Base-by-base conservation (phyloP, 2,113 vertebrate genomes). In the Stigmatopora argus region DNA sequence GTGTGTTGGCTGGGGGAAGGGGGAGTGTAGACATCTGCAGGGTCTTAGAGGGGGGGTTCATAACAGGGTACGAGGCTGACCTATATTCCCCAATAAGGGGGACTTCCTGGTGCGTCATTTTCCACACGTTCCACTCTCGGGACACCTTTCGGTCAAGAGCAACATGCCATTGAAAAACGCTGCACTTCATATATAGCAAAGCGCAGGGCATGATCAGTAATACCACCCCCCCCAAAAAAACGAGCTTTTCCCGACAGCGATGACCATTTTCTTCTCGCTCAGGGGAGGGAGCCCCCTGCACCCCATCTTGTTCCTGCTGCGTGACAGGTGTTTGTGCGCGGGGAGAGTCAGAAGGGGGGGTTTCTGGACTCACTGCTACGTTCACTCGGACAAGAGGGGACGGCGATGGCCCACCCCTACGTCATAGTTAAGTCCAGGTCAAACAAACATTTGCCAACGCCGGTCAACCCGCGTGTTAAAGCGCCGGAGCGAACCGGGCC, bases 401-500 rank as follows among this genome's bases (percentile, higher is more conserved):
- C 66, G 57, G 65, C 72, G 74, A 78, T 62, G 56, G 55, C 53
- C 15, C 62, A 78, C 55, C 65, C 72, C 67, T 49, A 51, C 26
- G 26, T 31, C 26, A 70, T 63, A 65, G 76, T 64, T 1, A 21
- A 46, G 46, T 53, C 26, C 26, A 75, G 78, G 80, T 75, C 83
- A 83, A 80, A 82, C 79, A 83, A 88, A 87, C 85, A 87, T 85
- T 86, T 88, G 83, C 71, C 0, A 67, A 72, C 59, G 83, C 67
- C 68, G 74, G 71, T 66, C 53, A 70, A 75, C 3, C 13, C 60
- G 58, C 61, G 62, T 23, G 70, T 52, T 7, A 55, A 83, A 67
- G 38, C 12, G 49, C 58, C 58, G 7, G 19, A 62, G 52, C 48
- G 52, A 70, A n/a, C n/a, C n/a, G n/a, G 19, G 26, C 23, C 15